Evolutionary conservation across 2,888 invertebrate genomes (phyloP).

Genomic region (Drosophila gaucha): DNA sequence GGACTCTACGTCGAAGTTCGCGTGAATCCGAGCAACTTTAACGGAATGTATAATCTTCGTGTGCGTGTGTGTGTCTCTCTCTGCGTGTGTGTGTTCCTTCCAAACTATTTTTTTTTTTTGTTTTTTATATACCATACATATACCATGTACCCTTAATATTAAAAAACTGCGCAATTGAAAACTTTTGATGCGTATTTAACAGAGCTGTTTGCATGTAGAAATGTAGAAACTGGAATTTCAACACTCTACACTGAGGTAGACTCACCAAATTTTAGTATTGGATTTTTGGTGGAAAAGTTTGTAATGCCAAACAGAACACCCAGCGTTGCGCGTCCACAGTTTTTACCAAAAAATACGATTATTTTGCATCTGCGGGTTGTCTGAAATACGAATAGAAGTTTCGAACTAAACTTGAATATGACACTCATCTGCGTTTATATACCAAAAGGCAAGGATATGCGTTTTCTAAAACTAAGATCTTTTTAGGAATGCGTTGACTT

Average conservation of each 20-base stretch:
- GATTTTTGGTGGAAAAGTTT: not conserved
- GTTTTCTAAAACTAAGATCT: too few relatives aligned
- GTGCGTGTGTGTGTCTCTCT: not conserved
- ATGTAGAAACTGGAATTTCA: not conserved
- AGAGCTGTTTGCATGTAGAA: not conserved
- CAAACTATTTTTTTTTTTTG: not conserved
- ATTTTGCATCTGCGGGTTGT: too few relatives aligned
- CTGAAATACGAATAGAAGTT: too few relatives aligned
- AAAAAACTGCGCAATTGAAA: slow-evolving; percentile 7
- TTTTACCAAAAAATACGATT: not conserved
- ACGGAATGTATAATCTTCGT: slow-evolving; percentile 7
- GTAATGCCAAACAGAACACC: not conserved
- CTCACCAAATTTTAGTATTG: not conserved
- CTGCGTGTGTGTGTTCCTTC: not conserved
- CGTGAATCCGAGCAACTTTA: slow-evolving; percentile 7
- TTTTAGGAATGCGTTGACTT: too few relatives aligned
- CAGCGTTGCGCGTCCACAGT: not conserved
- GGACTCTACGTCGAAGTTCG: slow-evolving; percentile 3
- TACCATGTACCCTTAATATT: slow-evolving; percentile 7
- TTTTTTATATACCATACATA: slow-evolving; percentile 1
- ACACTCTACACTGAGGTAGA: not conserved
- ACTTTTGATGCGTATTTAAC: slow-evolving; percentile 12
- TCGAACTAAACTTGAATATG: too few relatives aligned
- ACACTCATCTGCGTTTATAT: too few relatives aligned
- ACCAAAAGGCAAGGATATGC: too few relatives aligned